These are phyloP conservation scores for Siphamia tubifer DNA, from an alignment of 2,113 vertebrate genomes.

Conservation along the genomic window DNA sequence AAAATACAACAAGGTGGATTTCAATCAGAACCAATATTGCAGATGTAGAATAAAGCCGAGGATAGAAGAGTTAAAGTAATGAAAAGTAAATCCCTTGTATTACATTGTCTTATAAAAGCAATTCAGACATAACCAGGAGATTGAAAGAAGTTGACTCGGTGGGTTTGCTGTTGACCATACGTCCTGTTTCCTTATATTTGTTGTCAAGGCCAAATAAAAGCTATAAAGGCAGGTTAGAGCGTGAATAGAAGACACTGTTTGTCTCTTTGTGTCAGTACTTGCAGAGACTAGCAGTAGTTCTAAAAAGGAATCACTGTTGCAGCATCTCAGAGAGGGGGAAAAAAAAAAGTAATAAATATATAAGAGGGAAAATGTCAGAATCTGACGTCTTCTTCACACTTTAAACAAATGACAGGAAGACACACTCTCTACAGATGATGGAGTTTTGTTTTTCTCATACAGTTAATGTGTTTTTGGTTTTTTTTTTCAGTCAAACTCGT, in stretches of 20 bases:
- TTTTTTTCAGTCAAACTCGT: not conserved
- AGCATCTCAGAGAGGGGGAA: slow-evolving; percentile 23
- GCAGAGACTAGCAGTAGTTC: slow-evolving; percentile 17
- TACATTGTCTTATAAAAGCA: not conserved
- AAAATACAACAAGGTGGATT: too few species aligned
- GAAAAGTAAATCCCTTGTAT: not conserved
- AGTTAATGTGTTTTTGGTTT: too few species aligned
- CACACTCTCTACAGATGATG: not conserved
- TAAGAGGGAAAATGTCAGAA: slow-evolving; percentile 10
- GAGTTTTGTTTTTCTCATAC: not conserved
- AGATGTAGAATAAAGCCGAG: too few species aligned
- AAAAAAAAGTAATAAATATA: too few species aligned
- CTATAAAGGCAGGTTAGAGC: slow-evolving; percentile 8
- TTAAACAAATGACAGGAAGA: slow-evolving; percentile 16
- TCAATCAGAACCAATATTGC: too few species aligned
- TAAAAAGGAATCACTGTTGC: slow-evolving; percentile 43
- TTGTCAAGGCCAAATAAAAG: slow-evolving; percentile 41
- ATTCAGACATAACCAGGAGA: not conserved
- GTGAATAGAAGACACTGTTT: slow-evolving; percentile 45
- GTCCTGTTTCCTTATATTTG: slow-evolving; percentile 22
- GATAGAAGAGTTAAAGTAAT: not conserved
- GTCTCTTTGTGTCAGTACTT: slow-evolving; percentile 33
- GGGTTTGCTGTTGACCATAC: slow-evolving; percentile 2
- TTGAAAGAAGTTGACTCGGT: not conserved
- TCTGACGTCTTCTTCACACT: not conserved